Evolutionary conservation across 2,113 vertebrate species (phyloP).

Genomic region (Muntiacus reevesi): DNA sequence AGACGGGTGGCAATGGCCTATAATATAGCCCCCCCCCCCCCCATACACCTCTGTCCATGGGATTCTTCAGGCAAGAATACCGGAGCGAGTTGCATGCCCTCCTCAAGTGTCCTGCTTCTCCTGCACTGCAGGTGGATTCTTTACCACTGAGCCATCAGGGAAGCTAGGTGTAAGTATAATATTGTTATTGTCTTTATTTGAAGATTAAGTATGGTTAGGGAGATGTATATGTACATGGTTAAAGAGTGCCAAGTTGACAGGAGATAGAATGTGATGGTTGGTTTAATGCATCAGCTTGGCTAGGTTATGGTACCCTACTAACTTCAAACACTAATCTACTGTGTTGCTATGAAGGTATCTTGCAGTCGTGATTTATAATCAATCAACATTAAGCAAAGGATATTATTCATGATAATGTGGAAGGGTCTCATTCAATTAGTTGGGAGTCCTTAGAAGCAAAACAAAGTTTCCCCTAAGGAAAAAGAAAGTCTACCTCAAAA

Average conservation of each 20-base stretch:
- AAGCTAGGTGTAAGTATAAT: neutral
- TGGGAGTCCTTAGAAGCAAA: neutral
- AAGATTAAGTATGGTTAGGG: neutral
- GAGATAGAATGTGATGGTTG: neutral
- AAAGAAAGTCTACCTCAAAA: neutral
- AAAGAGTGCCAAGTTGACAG: neutral
- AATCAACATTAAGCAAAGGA: neutral
- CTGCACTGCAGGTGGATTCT: neutral
- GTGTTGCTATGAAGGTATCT: neutral
- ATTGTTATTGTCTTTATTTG: neutral
- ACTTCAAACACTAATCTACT: neutral
- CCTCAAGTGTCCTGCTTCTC: neutral
- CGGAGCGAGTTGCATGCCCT: rapidly evolving
- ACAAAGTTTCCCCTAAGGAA: neutral
- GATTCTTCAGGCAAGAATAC: neutral
- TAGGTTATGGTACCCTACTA: neutral
- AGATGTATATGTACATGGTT: neutral
- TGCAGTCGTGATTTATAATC: neutral
- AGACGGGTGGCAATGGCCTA: neutral
- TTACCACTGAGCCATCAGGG: neutral
- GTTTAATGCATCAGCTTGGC: neutral
- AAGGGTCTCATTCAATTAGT: neutral
- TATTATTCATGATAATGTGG: neutral
- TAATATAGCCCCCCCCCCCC: neutral
- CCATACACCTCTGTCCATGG: neutral